Base-by-base conservation (phyloP, 2,888 invertebrate genomes). In the Caenorhabditis drosophilae region DNA sequence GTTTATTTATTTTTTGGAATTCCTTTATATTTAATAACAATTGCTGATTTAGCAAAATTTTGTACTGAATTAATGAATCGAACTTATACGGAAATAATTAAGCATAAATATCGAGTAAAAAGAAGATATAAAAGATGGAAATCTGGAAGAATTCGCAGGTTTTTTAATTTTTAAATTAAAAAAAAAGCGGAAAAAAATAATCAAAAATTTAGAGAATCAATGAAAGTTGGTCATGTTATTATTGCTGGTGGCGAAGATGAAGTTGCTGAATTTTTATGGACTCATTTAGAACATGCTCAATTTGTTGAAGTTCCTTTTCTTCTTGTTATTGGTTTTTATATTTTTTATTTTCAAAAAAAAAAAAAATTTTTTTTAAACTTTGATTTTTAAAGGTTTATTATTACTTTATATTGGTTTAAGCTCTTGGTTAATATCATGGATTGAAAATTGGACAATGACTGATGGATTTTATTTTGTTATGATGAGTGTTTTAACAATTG, bases 401-500 rank as follows among this genome's bases (percentile, higher is more conserved):
- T 49, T 72, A 4, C 48, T 59, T n/a, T 72, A 69, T 31, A 76
- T 79, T 18, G 67, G 61, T 15, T 42, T 74, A 12, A 64, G 75
- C 23, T 70, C 81, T 0, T 72, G 71, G 55, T 52, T 77, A 18
- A 76, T 82, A n/a, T 67, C 80, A 11, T 50, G 59, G 51, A 45
- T 73, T 2, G 70, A 73, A 48, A 54, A 56, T 15, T 75, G 74
- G 74, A 59, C 47, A 18, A 36, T 75, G 45, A 90, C 92, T 76
- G 91, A 92, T 66, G 90, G 95, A 0, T 93, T 96, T 84, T 97
- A 97, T 85, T 97, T 96, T 84, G 92, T 96, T 1, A 95, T 96
- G 84, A 92, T 96, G 80, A 93, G 93, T 1, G 92, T 95, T 89
- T 92, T 93, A 1, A 96, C 96, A 0, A 93, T 97, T 55, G 96